Base-by-base conservation (phyloP, 2,797 vertebrate genomes). In the Fringilla coelebs region DNA sequence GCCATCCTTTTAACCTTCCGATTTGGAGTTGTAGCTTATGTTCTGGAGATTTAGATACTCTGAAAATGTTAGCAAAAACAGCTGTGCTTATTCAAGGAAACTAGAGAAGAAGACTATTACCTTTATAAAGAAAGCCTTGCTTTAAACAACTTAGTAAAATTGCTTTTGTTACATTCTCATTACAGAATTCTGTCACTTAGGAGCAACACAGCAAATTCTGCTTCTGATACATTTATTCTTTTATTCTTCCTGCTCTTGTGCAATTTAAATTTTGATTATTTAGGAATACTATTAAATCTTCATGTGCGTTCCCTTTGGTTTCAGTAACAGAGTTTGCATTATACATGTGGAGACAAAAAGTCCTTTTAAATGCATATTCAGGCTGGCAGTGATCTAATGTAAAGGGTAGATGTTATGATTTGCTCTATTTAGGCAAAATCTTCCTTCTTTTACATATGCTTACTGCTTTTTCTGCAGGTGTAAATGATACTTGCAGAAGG, bases 11-110 rank as follows among this genome's bases (percentile, higher is more conserved):
- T 81, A 75, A 41, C 66, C 21, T 90, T 94, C 85, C 54, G 46
- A 3, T 68, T 34, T 86, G 66, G n/a, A 72, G 46, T n/a, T 72
- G 76, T 43, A 85, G 41, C 70, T 86, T 77, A 36, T 4, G 2
- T 80, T 83, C 49, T 85, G 21, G 68, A n/a, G 55, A 25, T 71
- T 48, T 72, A 80, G 32, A 45, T 88, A 41, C 66, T 90, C 67
- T 91, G 63, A 92, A 82, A 94, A 93, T 66, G 34, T 72, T 58
- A 93, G 82, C 31, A 94, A 92, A 89, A 96, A 20, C 57, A 86
- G 36, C 66, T 84, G 58, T 94, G 81, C 40, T 96, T 86, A 46
- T 77, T 71, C 25, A 54, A 36, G 68, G 38, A 85, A 52, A 34
- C 48, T 73, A 57, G 58, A 55, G 60, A 79, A 87, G 58, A 55